Base-by-base conservation (phyloP, 2,797 vertebrate genomes). In the Pelochelys cantorii region DNA sequence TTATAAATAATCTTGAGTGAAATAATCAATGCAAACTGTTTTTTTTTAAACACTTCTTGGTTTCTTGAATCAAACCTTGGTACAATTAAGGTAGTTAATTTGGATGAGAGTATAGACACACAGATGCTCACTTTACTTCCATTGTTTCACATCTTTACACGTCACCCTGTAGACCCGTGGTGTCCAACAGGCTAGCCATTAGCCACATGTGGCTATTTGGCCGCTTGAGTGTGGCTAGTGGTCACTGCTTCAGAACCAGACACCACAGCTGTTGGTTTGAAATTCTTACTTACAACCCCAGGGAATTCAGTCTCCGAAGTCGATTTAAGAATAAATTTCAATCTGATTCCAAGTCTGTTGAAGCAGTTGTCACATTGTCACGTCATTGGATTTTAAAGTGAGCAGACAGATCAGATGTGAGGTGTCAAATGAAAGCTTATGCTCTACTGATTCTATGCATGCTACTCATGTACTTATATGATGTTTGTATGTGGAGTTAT, bases 271-370 rank as follows among this genome's bases (percentile, higher is more conserved):
- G 25, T 15, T 48, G 7, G 83, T 48, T 2, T 77, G 25, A 86
- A 94, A 93, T 87, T 89, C 20, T 79, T 89, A 27, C 25, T 55
- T 87, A 81, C 84, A 88, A 7, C 25, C 25, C 88, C 57, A 85
- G 22, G 42, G 0, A 17, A 59, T 31, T 91, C 82, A 54, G 54
- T 82, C 75, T 75, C 84, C 53, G 13, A 80, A 71, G 89, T 89
- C 48, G 53, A 20, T 84, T 86, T 25, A 25, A 14, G 93, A 80
- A 4, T 60, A 60, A 85, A 75, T 89, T 93, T 95, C 86, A 59
- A 5, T 81, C 31, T 83, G 0, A 84, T 92, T 94, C 18, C 29
- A 62, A 34, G 77, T 65, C 62, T 17, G 84, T 81, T 62, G 12
- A 12, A 87, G 87, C 25, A 88, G 62, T 42, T 42, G 42, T 42